These are phyloP conservation scores for Scaptomyza polygonia DNA, from an alignment of 2,888 invertebrate genomes.

Conservation along the genomic window DNA sequence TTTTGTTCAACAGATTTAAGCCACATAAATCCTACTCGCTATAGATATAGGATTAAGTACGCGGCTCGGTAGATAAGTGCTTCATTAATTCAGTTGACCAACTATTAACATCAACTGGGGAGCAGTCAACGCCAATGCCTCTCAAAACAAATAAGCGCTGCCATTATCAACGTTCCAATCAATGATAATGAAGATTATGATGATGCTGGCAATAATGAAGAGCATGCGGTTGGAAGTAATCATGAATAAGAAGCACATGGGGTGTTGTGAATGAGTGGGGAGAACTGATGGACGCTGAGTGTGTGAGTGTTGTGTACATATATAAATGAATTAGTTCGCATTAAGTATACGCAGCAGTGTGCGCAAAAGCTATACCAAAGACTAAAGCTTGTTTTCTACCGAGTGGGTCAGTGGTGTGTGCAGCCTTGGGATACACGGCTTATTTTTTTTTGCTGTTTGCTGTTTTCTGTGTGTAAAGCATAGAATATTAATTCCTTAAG, in stretches of 20 bases:
- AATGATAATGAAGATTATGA: constrained; percentile 41
- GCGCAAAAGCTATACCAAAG: constrained; percentile 51
- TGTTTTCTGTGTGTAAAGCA: constrained; percentile 56
- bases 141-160: constrained; percentile 37
- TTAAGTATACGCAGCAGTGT: constrained; percentile 70
- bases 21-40: not conserved
- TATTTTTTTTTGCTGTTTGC: no score
- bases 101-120: constrained; percentile 47
- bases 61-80: constrained; percentile 38
- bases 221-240: constrained; percentile 30
- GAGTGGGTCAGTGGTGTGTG: constrained; percentile 8
- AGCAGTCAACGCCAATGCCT: constrained; percentile 24
- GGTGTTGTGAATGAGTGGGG: not conserved
- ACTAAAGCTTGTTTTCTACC: constrained; percentile 38
- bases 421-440: constrained; percentile 59
- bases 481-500: constrained; percentile 79
- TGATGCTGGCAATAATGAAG: constrained; percentile 37
- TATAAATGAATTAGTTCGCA: constrained; percentile 76
- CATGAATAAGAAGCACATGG: constrained; percentile 20
- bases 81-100: constrained; percentile 64
- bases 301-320: constrained; percentile 34
- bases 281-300: constrained; percentile 24
- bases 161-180: constrained; percentile 63
- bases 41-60: not conserved
- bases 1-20: not conserved